Evolutionary conservation across 2,113 vertebrate species (phyloP).

Genomic region (Heterotilapia buettikoferi): DNA sequence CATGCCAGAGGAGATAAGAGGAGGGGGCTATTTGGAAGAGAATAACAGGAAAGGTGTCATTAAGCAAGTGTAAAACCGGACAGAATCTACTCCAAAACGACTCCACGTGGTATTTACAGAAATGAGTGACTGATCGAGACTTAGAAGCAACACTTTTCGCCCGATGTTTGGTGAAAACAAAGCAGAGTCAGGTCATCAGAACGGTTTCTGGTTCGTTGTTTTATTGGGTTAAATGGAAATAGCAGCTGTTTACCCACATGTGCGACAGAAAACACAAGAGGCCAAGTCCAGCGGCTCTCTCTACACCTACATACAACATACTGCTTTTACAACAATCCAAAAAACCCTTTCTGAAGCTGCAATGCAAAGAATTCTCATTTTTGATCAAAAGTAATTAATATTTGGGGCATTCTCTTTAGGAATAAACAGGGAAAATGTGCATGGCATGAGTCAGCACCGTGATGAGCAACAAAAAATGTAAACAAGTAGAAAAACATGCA

Average conservation of each 20-base stretch:
- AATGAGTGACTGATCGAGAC: neutral
- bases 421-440: neutral
- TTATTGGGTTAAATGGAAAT: neutral
- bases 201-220: neutral
- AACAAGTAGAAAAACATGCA: neutral
- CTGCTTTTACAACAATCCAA: neutral
- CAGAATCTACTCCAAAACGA: neutral
- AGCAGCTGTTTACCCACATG: slow-evolving; percentile 9
- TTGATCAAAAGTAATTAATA: neutral
- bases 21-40: neutral
- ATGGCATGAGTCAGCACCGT: neutral
- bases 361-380: too few relatives aligned
- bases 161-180: neutral
- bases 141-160: neutral
- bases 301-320: neutral
- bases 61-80: neutral
- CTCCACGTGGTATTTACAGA: neutral
- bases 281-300: neutral
- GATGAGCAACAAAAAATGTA: neutral
- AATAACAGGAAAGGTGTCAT: neutral
- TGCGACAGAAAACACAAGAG: neutral
- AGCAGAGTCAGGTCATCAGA: neutral
- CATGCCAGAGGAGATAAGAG: neutral
- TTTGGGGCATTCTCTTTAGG: neutral
- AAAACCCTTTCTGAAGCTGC: neutral